Evolutionary conservation across 1,140 invertebrate species (phyloP).

Genomic region (Belonocnema kinseyi): DNA sequence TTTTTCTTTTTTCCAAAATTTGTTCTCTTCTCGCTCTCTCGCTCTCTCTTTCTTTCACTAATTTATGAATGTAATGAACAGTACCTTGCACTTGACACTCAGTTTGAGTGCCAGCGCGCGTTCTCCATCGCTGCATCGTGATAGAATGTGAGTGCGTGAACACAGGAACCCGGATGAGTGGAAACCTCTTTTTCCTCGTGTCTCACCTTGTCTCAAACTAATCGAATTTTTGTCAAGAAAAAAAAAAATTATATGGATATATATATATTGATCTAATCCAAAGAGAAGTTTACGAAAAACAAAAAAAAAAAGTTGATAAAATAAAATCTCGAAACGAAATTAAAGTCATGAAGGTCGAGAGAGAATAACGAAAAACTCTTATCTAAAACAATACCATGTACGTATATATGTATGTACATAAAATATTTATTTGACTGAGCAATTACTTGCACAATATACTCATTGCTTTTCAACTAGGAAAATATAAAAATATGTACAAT

Average conservation of each 20-base stretch:
- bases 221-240: background rate
- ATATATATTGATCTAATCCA: background rate
- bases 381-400: constrained; percentile 60
- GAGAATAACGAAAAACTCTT: constrained; percentile 47
- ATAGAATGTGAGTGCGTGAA: constrained; percentile 75
- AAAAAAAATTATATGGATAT: no score
- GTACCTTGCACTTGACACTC: constrained; percentile 80
- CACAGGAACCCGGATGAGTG: constrained; percentile 73
- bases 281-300: background rate
- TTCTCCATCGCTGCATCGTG: constrained; percentile 74
- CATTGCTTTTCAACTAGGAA: constrained; percentile 59
- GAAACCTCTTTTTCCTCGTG: constrained; percentile 50
- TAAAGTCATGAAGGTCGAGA: no score
- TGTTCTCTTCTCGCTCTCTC: no score
- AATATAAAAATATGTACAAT: constrained; percentile 75
- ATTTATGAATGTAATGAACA: constrained; percentile 72
- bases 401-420: constrained; percentile 61
- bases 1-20: constrained; percentile 1
- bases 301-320: background rate
- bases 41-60: constrained; percentile 36
- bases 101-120: constrained; percentile 78
- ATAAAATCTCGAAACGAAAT: background rate
- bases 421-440: constrained; percentile 71
- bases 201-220: background rate
- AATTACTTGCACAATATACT: constrained; percentile 48